Evolutionary conservation across 2,113 vertebrate species (phyloP), one percentile per base, ranked within the genome.

Genomic region (Salvelinus sp.): DNA sequence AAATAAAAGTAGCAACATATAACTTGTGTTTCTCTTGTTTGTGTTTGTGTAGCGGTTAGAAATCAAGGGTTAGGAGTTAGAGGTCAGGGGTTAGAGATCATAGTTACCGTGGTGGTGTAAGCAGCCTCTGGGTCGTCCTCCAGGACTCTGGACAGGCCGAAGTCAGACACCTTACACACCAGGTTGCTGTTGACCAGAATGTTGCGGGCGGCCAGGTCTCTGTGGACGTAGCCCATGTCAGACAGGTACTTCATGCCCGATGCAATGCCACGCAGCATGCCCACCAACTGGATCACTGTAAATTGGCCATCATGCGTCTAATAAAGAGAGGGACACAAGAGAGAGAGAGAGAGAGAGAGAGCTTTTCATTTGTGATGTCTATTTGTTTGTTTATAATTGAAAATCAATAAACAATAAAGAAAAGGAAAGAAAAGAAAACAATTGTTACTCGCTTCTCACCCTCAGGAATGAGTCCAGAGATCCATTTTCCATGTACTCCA

Each of bases 201-300:
- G 87, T 99, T 99, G 30, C 97, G 93, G 2, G 97, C 97, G 0
- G 97, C 97, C 33, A 99, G 93, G 81, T 99, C 97, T 75, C 97
- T 89, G 87, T 99, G 97, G 70, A 99, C 96, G 3, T 99, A 99
- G 82, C 97, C 98, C 96, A 98, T 98, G 86, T 99, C 97, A 10
- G 97, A 98, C 81, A 99, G 93, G 80, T 99, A 98, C 91, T 98
- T 99, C 97, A 99, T 99, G 63, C 97, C 97, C 0, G 97, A 96
- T 71, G 95, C 97, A 10, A 99, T 99, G 86, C 97, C 97, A 67
- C 97, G 96, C 60, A 99, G 94, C 95, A 99, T 99, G 75, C 97
- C 97, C 64, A 99, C 97, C 91, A 99, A 69, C 95, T 99, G 97
- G 89, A 98, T 98, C 70, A 98, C 95, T 0, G 97, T 99, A 86